These are phyloP conservation scores for Harpagoxenus sublaevis DNA, from an alignment of 2,888 invertebrate genomes.

Conservation along the genomic window DNA sequence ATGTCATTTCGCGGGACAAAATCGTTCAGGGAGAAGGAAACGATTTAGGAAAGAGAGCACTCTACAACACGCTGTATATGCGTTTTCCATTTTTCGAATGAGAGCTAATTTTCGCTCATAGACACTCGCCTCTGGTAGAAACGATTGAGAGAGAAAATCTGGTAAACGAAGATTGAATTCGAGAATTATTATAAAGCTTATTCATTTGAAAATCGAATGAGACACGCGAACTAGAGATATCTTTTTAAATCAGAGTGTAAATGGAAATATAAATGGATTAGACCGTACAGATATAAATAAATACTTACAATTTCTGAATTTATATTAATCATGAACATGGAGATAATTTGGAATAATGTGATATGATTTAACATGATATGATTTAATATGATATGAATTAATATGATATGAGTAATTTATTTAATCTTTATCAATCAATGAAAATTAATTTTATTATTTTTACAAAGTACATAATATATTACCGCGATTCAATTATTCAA, in stretches of 20 bases:
- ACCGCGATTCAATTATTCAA: background rate
- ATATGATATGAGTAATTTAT: background rate
- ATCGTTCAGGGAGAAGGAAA: slow-evolving; percentile 65
- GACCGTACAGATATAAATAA: slow-evolving; percentile 1
- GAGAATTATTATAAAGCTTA: slow-evolving; percentile 31
- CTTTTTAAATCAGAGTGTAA: background rate
- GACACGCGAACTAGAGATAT: background rate
- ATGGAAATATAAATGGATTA: background rate
- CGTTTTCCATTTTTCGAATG: slow-evolving; percentile 61
- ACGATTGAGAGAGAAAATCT: slow-evolving; percentile 38
- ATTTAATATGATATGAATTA: background rate
- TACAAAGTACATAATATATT: background rate
- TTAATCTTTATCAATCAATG: background rate
- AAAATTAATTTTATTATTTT: slow-evolving; percentile 1
- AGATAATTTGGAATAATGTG: background rate
- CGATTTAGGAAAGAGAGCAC: slow-evolving; percentile 63
- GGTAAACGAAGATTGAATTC: slow-evolving; percentile 46
- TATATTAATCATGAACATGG: background rate
- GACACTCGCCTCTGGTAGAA: slow-evolving; percentile 52
- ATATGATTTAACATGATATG: too few species aligned
- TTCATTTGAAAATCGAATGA: background rate
- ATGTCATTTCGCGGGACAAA: slow-evolving; percentile 58
- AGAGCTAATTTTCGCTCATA: slow-evolving; percentile 32
- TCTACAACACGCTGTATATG: slow-evolving; percentile 48
- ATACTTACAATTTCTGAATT: background rate